These are phyloP conservation scores for Luehdorfia chinensis DNA, from an alignment of 1,140 invertebrate genomes.

Conservation along the genomic window DNA sequence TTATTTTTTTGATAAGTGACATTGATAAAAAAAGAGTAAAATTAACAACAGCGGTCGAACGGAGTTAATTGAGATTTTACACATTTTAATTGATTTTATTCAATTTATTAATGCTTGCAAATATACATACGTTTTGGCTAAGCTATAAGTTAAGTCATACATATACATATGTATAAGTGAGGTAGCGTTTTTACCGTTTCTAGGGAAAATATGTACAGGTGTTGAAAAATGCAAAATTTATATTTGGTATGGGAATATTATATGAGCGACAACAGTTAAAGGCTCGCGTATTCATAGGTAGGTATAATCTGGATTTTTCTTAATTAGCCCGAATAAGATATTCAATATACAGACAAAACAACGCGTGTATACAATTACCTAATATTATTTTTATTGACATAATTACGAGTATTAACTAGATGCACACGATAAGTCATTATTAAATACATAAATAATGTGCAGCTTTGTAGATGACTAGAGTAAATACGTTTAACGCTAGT, in stretches of 20 bases:
- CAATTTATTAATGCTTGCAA: slow-evolving; percentile 13
- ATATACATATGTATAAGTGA: slow-evolving; percentile 56
- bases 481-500: slow-evolving; percentile 66
- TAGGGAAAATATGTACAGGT: slow-evolving; percentile 72
- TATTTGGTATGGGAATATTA: slow-evolving; percentile 57
- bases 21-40: slow-evolving; percentile 16
- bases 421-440: slow-evolving; percentile 52
- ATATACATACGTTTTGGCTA: slow-evolving; percentile 50
- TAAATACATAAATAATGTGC: slow-evolving; percentile 57
- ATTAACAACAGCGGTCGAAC: slow-evolving; percentile 10
- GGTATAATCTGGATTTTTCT: slow-evolving; percentile 26
- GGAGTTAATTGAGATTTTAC: slow-evolving; percentile 14
- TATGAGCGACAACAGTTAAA: slow-evolving; percentile 37
- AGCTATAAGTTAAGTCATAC: slow-evolving; percentile 65
- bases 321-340: slow-evolving; percentile 43
- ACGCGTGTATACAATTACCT: slow-evolving; percentile 54
- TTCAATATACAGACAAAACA: slow-evolving; percentile 58
- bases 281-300: slow-evolving; percentile 28
- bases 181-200: slow-evolving; percentile 73
- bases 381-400: slow-evolving; percentile 50
- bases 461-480: slow-evolving; percentile 76
- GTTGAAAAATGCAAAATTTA: slow-evolving; percentile 52
- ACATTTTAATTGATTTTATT: slow-evolving; percentile 12
- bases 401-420: slow-evolving; percentile 66
- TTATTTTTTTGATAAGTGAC: slow-evolving; percentile 31